phyloP scores from a whole-genome alignment of 2,797 vertebrate genomes.

The Helostoma temminkii region DNA sequence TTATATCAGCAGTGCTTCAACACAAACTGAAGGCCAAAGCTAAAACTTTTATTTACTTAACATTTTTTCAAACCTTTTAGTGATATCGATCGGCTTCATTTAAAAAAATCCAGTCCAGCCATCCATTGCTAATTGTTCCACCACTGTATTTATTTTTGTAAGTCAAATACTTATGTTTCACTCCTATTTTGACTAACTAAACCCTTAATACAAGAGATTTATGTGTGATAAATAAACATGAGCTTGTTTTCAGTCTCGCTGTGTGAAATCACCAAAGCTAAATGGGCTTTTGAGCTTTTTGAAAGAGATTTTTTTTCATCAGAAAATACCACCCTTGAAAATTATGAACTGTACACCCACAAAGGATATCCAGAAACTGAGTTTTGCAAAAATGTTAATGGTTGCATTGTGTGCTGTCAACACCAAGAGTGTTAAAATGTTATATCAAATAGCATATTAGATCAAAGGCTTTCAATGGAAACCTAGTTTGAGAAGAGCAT shows the following conservation, averaged over 20 bases:
- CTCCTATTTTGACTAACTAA: conserved; percentile 31
- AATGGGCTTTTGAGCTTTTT: conserved; percentile 43
- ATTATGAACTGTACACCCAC: conserved; percentile 11
- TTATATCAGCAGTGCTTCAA: background rate
- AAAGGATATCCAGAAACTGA: background rate
- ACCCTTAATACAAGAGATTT: conserved; percentile 50
- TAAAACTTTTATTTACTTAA: conserved; percentile 13
- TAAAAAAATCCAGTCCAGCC: conserved; percentile 18
- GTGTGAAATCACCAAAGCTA: conserved; percentile 48
- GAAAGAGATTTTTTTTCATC: conserved; percentile 44
- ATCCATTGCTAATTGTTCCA: conserved; percentile 22
- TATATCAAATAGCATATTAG: conserved; percentile 26
- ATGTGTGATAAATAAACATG: conserved; percentile 70
- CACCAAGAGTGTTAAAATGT: background rate
- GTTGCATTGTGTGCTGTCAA: background rate
- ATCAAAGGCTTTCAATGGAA: conserved; percentile 35
- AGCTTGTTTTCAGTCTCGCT: conserved; percentile 51
- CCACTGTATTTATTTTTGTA: conserved; percentile 24
- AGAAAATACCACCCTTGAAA: conserved; percentile 13
- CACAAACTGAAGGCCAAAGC: conserved; percentile 19
- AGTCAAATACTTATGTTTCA: conserved; percentile 39
- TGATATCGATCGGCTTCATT: conserved; percentile 37
- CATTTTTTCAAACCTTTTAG: conserved; percentile 34
- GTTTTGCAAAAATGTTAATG: conserved; percentile 2
- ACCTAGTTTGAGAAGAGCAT: conserved; percentile 25